Conservation (phyloP, 2,888 invertebrate species). For the Luperina testacea region DNA sequence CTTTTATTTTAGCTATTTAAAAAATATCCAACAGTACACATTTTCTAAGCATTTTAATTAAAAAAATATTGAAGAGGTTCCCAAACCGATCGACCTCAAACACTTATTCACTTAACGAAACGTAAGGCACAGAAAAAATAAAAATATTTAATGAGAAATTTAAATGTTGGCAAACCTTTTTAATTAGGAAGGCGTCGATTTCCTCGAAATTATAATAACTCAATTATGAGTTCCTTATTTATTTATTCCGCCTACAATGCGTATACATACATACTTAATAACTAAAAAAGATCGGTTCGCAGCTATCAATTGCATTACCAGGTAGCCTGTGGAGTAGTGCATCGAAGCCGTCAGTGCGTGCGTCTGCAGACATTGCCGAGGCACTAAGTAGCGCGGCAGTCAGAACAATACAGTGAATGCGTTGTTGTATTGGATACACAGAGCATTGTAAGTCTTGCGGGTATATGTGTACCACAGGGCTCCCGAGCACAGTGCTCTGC, state of each 20-base stretch:
- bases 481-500: too few species aligned
- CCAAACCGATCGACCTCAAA: constrained; percentile 47
- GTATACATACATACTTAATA: not conserved
- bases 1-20: not conserved
- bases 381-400: not conserved
- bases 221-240: constrained; percentile 58
- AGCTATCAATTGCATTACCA: not conserved
- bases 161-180: constrained; percentile 49
- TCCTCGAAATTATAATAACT: constrained; percentile 40
- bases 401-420: not conserved
- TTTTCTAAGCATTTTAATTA: constrained; percentile 24
- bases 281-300: too few species aligned
- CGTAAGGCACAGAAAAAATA: constrained; percentile 38
- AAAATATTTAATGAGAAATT: constrained; percentile 42
- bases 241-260: not conserved
- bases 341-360: too few species aligned
- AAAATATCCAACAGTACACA: constrained; percentile 6
- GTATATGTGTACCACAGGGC: too few species aligned
- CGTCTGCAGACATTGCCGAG: not conserved
- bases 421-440: not conserved
- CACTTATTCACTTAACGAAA: constrained; percentile 60
- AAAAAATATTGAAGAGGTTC: constrained; percentile 19
- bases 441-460: too few species aligned
- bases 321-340: not conserved
- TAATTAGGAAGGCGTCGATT: constrained; percentile 54